Evolutionary conservation across 2,888 invertebrate genomes (phyloP).

Genomic region (Harpagoxenus sublaevis): DNA sequence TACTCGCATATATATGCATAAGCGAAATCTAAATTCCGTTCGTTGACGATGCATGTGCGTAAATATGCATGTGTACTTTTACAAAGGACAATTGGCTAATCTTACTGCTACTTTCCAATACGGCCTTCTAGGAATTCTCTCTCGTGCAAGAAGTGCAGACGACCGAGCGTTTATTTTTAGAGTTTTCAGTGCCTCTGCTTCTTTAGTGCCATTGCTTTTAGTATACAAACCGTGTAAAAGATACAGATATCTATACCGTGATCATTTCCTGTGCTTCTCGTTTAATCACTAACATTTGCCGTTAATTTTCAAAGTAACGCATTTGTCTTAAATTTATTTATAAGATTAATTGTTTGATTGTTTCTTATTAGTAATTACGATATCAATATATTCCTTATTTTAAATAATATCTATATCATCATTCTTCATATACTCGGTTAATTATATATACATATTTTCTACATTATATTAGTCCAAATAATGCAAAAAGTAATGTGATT

Average conservation of each 20-base stretch:
- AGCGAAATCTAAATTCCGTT: conserved; percentile 11
- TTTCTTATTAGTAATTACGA: background rate
- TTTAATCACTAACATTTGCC: background rate
- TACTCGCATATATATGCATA: background rate
- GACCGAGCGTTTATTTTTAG: conserved; percentile 35
- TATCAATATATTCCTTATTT: background rate
- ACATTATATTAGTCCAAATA: background rate
- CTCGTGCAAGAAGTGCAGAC: conserved; percentile 23
- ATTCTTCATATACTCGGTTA: background rate
- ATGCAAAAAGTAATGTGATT: background rate
- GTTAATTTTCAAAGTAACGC: background rate
- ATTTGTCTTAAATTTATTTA: background rate
- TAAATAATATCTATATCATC: background rate
- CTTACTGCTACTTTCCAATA: conserved; percentile 26
- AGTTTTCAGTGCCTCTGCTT: background rate
- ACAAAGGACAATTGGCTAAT: conserved; percentile 37
- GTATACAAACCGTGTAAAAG: background rate
- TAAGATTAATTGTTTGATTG: background rate
- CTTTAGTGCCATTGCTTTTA: background rate
- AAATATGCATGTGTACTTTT: conserved; percentile 28
- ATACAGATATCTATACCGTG: background rate
- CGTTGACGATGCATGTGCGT: background rate
- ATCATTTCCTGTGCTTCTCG: background rate
- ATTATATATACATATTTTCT: background rate
- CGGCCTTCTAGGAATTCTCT: conserved; percentile 14